phyloP scores from a whole-genome alignment of 1,140 invertebrate species.

The Heliconius nattereri region DNA sequence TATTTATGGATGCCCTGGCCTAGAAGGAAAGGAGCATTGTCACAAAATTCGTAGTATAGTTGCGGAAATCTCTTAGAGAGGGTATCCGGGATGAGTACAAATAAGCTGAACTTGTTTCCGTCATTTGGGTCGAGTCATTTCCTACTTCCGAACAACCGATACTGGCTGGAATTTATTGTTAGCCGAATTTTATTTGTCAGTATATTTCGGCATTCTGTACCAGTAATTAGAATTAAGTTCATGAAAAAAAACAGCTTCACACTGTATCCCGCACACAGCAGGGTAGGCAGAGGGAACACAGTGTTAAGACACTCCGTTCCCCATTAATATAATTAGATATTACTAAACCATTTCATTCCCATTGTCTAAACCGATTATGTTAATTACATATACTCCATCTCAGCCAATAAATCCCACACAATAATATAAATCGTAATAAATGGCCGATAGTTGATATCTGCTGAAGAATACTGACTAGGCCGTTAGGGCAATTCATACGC shows the following conservation, averaged over 20 bases:
- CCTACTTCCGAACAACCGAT: constrained; percentile 54
- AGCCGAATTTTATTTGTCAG: constrained; percentile 42
- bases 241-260: too few species aligned
- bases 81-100: constrained; percentile 52
- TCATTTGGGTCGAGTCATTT: constrained; percentile 65
- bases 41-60: constrained; percentile 40
- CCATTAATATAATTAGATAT: not conserved
- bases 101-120: constrained; percentile 66
- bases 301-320: too few species aligned
- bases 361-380: constrained; percentile 23
- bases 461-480: constrained; percentile 30
- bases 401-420: constrained; percentile 30
- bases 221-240: not conserved
- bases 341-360: not conserved
- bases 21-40: constrained; percentile 33
- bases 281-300: too few species aligned
- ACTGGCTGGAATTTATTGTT: constrained; percentile 50
- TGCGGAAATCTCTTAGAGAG: constrained; percentile 48
- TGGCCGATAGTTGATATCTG: constrained; percentile 32
- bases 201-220: not conserved
- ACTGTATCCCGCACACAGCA: too few species aligned
- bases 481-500: constrained; percentile 9
- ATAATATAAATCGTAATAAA: constrained; percentile 35
- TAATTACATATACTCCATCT: constrained; percentile 27
- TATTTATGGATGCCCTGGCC: constrained; percentile 16